Base-by-base conservation (phyloP, 2,888 invertebrate species). In the Agonopterix heracliana region DNA sequence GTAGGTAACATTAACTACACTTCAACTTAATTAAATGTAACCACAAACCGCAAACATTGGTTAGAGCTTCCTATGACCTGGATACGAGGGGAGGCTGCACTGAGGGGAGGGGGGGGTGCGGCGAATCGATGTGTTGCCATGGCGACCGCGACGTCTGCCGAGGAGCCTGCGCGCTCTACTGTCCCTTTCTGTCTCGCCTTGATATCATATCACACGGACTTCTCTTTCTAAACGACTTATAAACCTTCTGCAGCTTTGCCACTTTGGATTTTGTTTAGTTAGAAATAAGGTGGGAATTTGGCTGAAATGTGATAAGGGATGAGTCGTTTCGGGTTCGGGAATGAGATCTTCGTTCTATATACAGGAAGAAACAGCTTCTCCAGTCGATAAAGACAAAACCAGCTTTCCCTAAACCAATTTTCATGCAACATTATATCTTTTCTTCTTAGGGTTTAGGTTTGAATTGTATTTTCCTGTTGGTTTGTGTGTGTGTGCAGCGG, bases 101-200 rank as follows among this genome's bases (percentile, higher is more conserved):
- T 61, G 63, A 66, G 59, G 58, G 66, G 59, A 57, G 66, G 54
- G 62, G 63, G 74, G 69, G 76, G 71, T 68, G 72, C 70, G 73
- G 69, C 77, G 78, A 85, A 88, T 88, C 88, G 88, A 88, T 88
- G 86, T 68, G 86, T 84, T 77, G 68, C 81, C 75, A 86, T 84
- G 70, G 76, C 80, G 72, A 88, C 87, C 74, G 87, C 86, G 82
- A 88, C 86, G 88, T 87, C 88, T 88, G 87, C 87, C 83, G 85
- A 86, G 86, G 78, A 86, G 84, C 78, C 85, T 86, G 87, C 83
- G 87, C 83, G 81, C 83, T 81, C 81, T 85, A 85, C 87, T 87
- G 77, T 87, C 88, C 78, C 84, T 85, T 75, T 88, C 87, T 86
- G 79, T 88, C 87, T 88, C 86, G 87, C 81, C 84, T 81, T 79